phyloP scores from a whole-genome alignment of 2,113 vertebrate genomes.

The Noctilio leporinus region DNA sequence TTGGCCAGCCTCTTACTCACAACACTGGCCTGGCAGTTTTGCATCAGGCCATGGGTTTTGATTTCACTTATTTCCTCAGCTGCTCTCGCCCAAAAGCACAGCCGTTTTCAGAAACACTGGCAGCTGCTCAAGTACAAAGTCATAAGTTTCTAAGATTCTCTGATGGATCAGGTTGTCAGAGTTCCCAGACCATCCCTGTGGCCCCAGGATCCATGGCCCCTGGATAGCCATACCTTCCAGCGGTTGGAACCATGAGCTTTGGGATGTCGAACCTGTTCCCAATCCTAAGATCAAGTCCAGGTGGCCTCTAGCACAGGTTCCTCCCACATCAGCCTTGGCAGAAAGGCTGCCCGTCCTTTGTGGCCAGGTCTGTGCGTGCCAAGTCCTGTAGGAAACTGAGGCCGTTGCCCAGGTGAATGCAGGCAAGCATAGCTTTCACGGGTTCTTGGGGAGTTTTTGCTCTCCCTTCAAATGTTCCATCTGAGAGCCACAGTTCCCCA shows the following conservation, averaged over 20 bases:
- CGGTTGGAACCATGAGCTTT: background rate
- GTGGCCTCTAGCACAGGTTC: background rate
- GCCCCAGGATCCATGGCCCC: background rate
- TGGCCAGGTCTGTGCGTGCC: background rate
- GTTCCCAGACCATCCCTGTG: slow-evolving; percentile 59
- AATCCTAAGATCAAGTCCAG: background rate
- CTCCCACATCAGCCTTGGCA: background rate
- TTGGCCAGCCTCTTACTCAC: slow-evolving; percentile 49
- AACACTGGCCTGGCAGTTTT: slow-evolving; percentile 55
- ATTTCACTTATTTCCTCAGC: slow-evolving; percentile 75
- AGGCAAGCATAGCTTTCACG: background rate
- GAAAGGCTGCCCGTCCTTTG: background rate
- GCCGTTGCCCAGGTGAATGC: background rate
- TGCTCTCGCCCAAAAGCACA: slow-evolving; percentile 68
- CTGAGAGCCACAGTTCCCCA: rapidly evolving
- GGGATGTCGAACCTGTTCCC: background rate
- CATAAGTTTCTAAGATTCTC: slow-evolving; percentile 71
- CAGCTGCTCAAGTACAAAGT: slow-evolving; percentile 61
- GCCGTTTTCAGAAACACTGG: slow-evolving; percentile 68
- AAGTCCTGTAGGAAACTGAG: background rate
- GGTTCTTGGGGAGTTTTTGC: background rate
- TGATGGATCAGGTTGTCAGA: background rate
- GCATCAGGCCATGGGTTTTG: slow-evolving; percentile 63
- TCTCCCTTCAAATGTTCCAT: background rate
- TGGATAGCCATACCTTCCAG: background rate